Base-by-base conservation (phyloP, 1,140 invertebrate species). In the Drosophila parabipectinata region DNA sequence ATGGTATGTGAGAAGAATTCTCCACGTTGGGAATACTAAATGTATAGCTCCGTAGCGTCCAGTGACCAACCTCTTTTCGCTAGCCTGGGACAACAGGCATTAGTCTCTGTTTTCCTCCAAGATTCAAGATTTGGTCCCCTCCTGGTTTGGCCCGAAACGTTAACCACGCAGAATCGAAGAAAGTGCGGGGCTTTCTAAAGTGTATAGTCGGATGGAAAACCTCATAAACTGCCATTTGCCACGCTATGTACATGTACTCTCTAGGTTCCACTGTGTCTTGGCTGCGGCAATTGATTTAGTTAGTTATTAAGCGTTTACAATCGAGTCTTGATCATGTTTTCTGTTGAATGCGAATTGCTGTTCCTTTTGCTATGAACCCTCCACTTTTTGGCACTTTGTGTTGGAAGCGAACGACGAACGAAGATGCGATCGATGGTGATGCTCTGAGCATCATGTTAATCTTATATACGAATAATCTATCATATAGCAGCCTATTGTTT, bases 321-420 rank as follows among this genome's bases (percentile, higher is more conserved):
- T 85, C 82, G 61, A 82, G 50, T 76, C 51, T 80, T 76, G 52
- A 79, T 74, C 55, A 69, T 47, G 53, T 68, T 69, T 77, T 81
- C 58, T 68, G 59, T 74, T 83, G 64, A 69, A 57, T 83, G 63
- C 56, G 45, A 82, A 77, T 75, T 81, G 82, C 82, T 88, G 83
- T 88, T 88, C 83, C 82, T 82, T 87, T 85, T 88, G 83, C 83
- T 84, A 87, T 56, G 68, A 76, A 82, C 78, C 82, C 77, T 85
- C 69, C 82, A 85, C 64, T 87, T 85, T 77, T 87, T 79, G 52
- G 83, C 83, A 88, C 82, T 88, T 88, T 88, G 83, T 85, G 81
- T 85, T 81, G 57, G 56, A 83, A 58, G 47, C 68, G 18, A 18
- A 18, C 18, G 48, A 41, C 50, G 34, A 30, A 48, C 39, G 34